phyloP scores from a whole-genome alignment of 2,888 invertebrate genomes.

The Dryomyza anilis region DNA sequence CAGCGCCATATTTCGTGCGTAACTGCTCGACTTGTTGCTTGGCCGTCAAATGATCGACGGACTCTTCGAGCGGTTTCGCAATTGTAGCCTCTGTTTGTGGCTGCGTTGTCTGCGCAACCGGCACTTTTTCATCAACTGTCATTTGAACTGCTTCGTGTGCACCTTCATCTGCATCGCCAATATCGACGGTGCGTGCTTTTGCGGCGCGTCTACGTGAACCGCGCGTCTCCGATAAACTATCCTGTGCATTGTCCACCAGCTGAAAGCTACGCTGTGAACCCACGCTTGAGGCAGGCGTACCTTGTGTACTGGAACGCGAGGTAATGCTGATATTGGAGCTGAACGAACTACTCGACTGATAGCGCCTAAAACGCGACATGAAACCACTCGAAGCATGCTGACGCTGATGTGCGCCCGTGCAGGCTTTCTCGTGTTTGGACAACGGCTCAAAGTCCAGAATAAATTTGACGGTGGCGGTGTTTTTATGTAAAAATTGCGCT shows the following conservation, averaged over 20 bases:
- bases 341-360: constrained; percentile 29
- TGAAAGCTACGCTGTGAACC: constrained; percentile 49
- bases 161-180: constrained; percentile 42
- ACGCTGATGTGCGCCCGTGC: constrained; percentile 60
- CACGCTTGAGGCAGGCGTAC: constrained; percentile 55
- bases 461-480: constrained; percentile 65
- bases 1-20: constrained; percentile 66
- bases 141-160: constrained; percentile 35
- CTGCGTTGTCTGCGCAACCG: neutral
- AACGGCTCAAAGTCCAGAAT: constrained; percentile 65
- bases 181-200: constrained; percentile 62
- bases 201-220: constrained; percentile 48
- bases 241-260: constrained; percentile 29
- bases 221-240: constrained; percentile 9
- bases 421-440: constrained; percentile 63
- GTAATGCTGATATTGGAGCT: neutral
- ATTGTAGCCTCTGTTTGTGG: neutral
- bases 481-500: constrained; percentile 65
- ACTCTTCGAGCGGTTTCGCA: constrained; percentile 24
- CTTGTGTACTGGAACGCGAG: constrained; percentile 26
- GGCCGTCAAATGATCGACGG: constrained; percentile 64
- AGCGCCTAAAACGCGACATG: too few relatives aligned
- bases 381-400: constrained; percentile 36
- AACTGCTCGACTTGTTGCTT: constrained; percentile 67
- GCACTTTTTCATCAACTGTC: neutral